Base-by-base conservation (phyloP, 1,140 invertebrate genomes). In the Conus betulinus region DNA sequence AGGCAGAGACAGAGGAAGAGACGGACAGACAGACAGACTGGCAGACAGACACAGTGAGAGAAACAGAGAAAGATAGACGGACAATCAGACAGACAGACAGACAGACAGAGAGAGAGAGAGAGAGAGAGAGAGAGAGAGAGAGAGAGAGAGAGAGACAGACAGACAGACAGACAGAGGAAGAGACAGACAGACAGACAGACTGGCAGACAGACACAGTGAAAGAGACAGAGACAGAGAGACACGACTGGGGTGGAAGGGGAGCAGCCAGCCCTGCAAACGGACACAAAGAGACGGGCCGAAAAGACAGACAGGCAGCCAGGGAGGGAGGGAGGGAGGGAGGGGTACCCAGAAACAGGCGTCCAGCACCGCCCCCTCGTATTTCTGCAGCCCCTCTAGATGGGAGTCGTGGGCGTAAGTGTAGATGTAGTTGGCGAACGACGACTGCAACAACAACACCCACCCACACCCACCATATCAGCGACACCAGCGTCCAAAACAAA, bases 281-380 rank as follows among this genome's bases (percentile, higher is more conserved):
- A 25, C 78, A 52, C 5, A 15, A 79, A 51, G 10, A 51, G 76
- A 51, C 39, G 25, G 52, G 39, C 25, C 11, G n/a, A 39, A n/a
- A 25, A 53, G 78, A 81, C 78, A 79, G 10, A n/a, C 76, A 27
- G 76, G 76, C 76, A 79, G 76, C 1, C 76, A 79, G 76, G 76
- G 1, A 63, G 4, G 60, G 11, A 63, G 60, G 60, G 11, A 63
- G 4, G 51, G 11, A 27, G 55, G 55, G 10, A 55, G 25, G 55
- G n/a, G 91, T 92, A 96, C 95, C 96, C 96, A 96, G 90, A 96
- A 96, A 79, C 94, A 95, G 17, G 96, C 95, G 90, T 96, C 96
- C 20, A 96, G 88, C 53, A 95, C 93, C 55, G 95, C 96, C 0
- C 95, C 96, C 89, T 96, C 94, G 55, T 95, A 94, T 91, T 93